Base-by-base conservation (phyloP, 64 coral and sea anemone genomes). In the Pachyseris speciosa region DNA sequence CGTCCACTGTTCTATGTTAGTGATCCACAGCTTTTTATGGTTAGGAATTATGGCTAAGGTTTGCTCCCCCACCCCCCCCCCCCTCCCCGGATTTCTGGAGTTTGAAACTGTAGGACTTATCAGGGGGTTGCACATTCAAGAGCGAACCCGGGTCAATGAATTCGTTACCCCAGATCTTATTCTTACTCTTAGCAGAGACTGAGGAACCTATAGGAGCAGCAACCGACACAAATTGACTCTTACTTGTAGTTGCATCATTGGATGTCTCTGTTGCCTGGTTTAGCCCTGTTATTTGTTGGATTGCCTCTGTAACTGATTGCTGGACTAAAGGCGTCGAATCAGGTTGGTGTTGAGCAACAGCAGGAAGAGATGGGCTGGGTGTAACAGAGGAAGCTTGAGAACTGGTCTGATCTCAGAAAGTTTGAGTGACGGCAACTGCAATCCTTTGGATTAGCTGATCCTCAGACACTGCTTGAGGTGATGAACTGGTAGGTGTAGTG, bases 81-180 rank as follows among this genome's bases (percentile, higher is more conserved):
- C n/a, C n/a, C n/a, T n/a, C n/a, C 55, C 42, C 74, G 37, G 33
- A 17, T 80, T 90, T 60, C 38, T 58, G 74, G 6, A 80, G 31
- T 66, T 67, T 90, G 17, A 89, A 45, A 37, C 37, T 48, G 44
- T 90, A 90, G 28, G 45, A 64, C 72, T 90, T 74, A 29, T 90
- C 42, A 24, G 65, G 11, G 39, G 59, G 60, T 66, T 69, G 74
- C 25, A 37, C 41, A 44, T 37, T 89, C 17, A 89, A 20, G 24
- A 89, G 71, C 31, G 33, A 33, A 33, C 84, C 69, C 41, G 73
- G 31, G 34, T 87, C 84, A 33, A 87, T 33, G 36, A 36, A 87
- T 44, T 87, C 48, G 26, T 87, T 74, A 53, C 26, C 67, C 84
- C 84, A 87, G 47, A 87, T 87, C 69, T 87, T 87, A 61, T 61